Conservation (phyloP, 2,888 invertebrate species). For the Diarsia rubi region DNA sequence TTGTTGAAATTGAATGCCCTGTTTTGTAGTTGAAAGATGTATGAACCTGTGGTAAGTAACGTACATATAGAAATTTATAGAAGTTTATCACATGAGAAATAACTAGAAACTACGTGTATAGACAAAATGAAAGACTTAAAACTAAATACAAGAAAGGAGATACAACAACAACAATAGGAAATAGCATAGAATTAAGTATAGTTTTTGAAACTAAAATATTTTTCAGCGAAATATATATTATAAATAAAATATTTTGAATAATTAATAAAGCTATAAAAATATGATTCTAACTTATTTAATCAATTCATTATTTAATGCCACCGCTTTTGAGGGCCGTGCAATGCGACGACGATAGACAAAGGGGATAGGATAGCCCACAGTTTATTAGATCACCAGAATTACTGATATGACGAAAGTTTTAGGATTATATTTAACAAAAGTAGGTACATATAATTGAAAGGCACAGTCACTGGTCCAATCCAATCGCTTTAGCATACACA, state of each 20-base stretch:
- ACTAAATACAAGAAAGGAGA: conserved; percentile 2
- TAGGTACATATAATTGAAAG: conserved; percentile 31
- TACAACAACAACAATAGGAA: not conserved
- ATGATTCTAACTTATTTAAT: conserved; percentile 33
- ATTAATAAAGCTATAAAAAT: conserved; percentile 56
- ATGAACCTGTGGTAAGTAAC: not conserved
- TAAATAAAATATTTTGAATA: conserved; percentile 39
- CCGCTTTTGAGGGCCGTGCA: too few species aligned
- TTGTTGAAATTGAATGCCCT: not conserved
- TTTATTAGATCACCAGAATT: not conserved
- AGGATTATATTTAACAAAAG: not conserved
- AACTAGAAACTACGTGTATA: not conserved
- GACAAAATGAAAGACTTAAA: not conserved
- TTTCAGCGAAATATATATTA: too few species aligned
- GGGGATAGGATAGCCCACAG: too few species aligned
- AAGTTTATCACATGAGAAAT: too few species aligned
- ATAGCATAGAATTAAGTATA: too few species aligned
- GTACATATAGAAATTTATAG: not conserved
- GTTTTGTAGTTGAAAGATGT: not conserved
- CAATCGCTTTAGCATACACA: conserved; percentile 40
- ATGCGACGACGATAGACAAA: too few species aligned
- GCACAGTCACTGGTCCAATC: conserved; percentile 23
- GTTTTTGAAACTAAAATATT: too few species aligned
- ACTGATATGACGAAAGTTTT: not conserved
- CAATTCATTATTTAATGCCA: conserved; percentile 12